Conservation (phyloP, 2,888 invertebrate genomes). For the Thereva nobilitata region DNA sequence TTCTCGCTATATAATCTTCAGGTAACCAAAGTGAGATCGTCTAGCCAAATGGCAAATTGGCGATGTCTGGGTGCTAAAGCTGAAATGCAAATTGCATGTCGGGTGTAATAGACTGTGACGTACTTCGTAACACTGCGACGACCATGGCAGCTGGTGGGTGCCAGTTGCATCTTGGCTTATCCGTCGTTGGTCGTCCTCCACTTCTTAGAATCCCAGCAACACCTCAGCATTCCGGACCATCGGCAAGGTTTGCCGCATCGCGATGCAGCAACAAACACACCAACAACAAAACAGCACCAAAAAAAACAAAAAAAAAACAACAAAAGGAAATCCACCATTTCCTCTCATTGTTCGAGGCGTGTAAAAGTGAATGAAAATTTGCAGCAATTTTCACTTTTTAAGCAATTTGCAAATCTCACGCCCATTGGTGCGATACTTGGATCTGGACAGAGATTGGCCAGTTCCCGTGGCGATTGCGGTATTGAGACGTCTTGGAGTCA, state of each 20-base stretch:
- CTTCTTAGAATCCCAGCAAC: slow-evolving; percentile 21
- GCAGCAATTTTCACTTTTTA: slow-evolving; percentile 37
- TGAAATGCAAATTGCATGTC: slow-evolving; percentile 33
- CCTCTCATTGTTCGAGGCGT: slow-evolving; percentile 33
- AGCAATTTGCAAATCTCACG: slow-evolving; percentile 30
- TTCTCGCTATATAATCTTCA: too few relatives aligned
- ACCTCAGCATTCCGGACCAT: slow-evolving; percentile 24
- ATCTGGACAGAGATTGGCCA: slow-evolving; percentile 19
- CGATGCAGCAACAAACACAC: neutral
- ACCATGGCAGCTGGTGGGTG: slow-evolving; percentile 30
- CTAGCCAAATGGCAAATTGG: slow-evolving; percentile 22
- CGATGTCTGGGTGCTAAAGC: slow-evolving; percentile 22
- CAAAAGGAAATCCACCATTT: slow-evolving; percentile 15
- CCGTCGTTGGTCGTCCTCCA: slow-evolving; percentile 19
- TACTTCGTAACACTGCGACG: slow-evolving; percentile 7
- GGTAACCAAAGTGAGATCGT: neutral
- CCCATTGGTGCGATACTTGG: slow-evolving; percentile 33
- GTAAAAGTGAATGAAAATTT: slow-evolving; percentile 36
- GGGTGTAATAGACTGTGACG: slow-evolving; percentile 33
- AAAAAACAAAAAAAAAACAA: slow-evolving; percentile 20
- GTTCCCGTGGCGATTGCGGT: slow-evolving; percentile 10
- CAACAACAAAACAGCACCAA: neutral
- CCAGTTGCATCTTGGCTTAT: slow-evolving; percentile 30
- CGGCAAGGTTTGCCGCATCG: slow-evolving; percentile 10
- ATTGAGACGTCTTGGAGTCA: slow-evolving; percentile 21